Conservation (phyloP, 2,888 invertebrate species). For the Neoscelio sp. region DNA sequence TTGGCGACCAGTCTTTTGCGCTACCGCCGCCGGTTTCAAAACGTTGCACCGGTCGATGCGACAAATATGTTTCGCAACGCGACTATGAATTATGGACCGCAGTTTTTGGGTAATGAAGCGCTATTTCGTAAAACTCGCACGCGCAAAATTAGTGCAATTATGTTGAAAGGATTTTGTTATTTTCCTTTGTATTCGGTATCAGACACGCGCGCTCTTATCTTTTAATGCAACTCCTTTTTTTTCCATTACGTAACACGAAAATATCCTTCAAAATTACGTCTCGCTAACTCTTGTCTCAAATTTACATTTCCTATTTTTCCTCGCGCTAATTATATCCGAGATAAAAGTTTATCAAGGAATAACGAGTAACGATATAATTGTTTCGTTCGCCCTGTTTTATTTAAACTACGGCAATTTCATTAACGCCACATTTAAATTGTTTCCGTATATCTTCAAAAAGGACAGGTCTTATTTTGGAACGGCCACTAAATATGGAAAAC, state of each 20-base stretch:
- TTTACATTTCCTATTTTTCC: too few relatives aligned
- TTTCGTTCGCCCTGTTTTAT: background rate
- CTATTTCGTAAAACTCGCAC: slow-evolving; percentile 1
- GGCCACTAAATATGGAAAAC: background rate
- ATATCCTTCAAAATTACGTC: too few relatives aligned
- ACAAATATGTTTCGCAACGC: slow-evolving; percentile 40
- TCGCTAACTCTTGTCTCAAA: too few relatives aligned
- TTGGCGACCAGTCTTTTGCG: slow-evolving; percentile 37
- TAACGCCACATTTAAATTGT: background rate
- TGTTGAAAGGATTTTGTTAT: background rate
- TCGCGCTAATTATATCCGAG: too few relatives aligned
- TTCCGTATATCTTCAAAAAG: background rate
- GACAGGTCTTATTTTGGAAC: background rate
- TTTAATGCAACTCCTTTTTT: too few relatives aligned
- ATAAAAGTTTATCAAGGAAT: background rate
- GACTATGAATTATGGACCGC: slow-evolving; percentile 29
- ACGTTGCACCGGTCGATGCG: background rate
- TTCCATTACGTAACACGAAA: too few relatives aligned
- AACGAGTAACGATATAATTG: background rate
- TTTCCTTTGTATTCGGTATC: background rate
- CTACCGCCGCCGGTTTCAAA: slow-evolving; percentile 16
- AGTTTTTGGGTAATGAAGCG: slow-evolving; percentile 8
- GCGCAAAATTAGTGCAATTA: background rate
- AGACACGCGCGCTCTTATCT: too few relatives aligned
- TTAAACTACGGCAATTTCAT: background rate